Percentiles rank a stretch among this genome's conserved stretches.
Evolutionary conservation across 2,888 invertebrate species (phyloP).

Genomic region (Xanthorhoe designata): DNA sequence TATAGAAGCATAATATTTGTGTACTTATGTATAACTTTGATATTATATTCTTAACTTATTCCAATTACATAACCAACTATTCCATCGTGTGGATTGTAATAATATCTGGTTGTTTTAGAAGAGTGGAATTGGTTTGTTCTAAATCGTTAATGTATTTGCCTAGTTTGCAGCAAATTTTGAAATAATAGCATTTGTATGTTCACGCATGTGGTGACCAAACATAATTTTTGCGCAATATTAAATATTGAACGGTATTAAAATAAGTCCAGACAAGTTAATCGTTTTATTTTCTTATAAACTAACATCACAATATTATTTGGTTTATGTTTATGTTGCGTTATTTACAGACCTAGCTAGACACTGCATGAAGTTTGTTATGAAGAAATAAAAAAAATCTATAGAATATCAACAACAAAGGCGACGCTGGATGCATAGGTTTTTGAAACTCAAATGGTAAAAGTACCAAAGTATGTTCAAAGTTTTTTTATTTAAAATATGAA

Average conservation of each 20-base stretch:
- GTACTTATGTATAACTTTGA: conserved; percentile 7
- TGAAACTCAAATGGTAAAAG: too few relatives aligned
- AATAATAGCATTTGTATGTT: conserved; percentile 73
- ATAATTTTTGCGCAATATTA: conserved; percentile 74
- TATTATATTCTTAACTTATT: background rate
- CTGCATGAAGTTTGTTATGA: background rate
- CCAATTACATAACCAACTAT: conserved; percentile 4
- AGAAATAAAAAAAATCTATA: too few relatives aligned
- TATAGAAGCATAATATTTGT: conserved; percentile 5
- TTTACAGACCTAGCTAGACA: background rate
- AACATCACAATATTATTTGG: conserved; percentile 14
- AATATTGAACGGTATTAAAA: conserved; percentile 73
- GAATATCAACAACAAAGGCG: too few relatives aligned
- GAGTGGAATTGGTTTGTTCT: conserved; percentile 21
- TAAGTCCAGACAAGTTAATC: conserved; percentile 61
- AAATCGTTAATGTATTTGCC: conserved; percentile 52
- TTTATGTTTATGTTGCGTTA: background rate
- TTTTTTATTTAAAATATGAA: too few relatives aligned
- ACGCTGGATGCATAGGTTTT: too few relatives aligned
- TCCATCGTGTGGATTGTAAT: conserved; percentile 21
- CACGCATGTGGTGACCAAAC: conserved; percentile 76
- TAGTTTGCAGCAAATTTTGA: conserved; percentile 63
- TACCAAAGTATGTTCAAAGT: background rate
- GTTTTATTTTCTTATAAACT: conserved; percentile 45
- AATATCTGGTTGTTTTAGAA: conserved; percentile 14